A percentile compares a stretch with the other conserved stretches of the same genome.
Evolutionary conservation across 2,113 vertebrate species (phyloP).

Genomic region (Helogale parvula): DNA sequence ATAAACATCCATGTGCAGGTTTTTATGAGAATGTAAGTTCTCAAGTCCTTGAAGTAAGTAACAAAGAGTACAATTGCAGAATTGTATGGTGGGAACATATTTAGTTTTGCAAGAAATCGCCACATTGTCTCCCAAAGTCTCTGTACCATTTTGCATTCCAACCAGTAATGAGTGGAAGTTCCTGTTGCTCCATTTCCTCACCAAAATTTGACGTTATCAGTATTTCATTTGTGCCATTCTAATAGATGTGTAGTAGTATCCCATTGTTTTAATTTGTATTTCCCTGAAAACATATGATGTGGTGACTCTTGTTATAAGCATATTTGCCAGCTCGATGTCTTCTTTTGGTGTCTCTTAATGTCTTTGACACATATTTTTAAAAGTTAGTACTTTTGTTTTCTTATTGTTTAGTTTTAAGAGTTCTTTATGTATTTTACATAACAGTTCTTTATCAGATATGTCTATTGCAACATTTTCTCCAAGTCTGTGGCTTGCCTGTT

Average conservation of each 20-base stretch:
- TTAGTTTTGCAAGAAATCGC: not conserved
- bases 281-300: not conserved
- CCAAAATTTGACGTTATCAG: not conserved
- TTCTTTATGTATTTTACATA: not conserved
- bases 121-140: not conserved
- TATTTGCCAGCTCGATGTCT: not conserved
- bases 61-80: not conserved
- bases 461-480: not conserved
- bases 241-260: not conserved
- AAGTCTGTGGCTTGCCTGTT: not conserved
- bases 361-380: not conserved
- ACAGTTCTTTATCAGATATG: not conserved
- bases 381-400: not conserved
- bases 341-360: not conserved
- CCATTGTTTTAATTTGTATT: not conserved
- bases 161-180: not conserved
- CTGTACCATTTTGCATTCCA: not conserved
- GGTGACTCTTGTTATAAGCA: not conserved
- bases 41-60: not conserved
- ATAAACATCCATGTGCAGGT: not conserved
- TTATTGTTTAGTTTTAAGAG: not conserved
- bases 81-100: not conserved
- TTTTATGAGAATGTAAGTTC: not conserved
- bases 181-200: not conserved
- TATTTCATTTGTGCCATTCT: not conserved